phyloP scores from a whole-genome alignment of 1,140 invertebrate genomes.

The Lepidurus arcticus region DNA sequence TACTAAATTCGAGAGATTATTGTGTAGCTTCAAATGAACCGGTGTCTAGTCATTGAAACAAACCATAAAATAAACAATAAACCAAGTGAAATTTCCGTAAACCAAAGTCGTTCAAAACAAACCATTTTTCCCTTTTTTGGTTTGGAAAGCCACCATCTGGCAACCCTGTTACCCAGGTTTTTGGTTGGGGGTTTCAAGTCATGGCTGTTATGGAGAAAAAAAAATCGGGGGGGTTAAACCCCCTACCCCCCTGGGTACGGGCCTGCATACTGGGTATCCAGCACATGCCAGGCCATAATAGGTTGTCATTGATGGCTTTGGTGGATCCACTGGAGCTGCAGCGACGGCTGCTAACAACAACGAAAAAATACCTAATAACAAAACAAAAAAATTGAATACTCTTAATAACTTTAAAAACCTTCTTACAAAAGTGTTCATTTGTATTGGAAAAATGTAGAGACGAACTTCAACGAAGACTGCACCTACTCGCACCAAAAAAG shows the following conservation, averaged over 20 bases:
- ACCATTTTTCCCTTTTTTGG: no score
- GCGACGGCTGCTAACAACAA: conserved; percentile 24
- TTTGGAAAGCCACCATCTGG: no score
- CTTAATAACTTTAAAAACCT: not conserved
- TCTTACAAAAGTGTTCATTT: conserved; percentile 30
- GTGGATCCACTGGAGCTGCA: not conserved
- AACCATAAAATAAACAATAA: no score
- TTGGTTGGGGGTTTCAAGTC: no score
- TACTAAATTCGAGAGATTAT: no score
- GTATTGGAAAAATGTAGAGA: conserved; percentile 3
- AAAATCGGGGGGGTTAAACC: not conserved
- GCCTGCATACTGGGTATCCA: not conserved
- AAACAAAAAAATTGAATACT: not conserved
- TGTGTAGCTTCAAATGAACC: no score
- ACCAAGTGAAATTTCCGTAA: no score
- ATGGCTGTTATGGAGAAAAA: no score
- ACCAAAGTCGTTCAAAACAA: no score
- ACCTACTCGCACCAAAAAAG: not conserved
- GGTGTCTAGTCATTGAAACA: no score
- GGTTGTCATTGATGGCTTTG: not conserved
- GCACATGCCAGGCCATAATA: not conserved
- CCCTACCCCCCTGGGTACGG: not conserved
- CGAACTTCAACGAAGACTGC: conserved; percentile 25
- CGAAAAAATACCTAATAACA: conserved; percentile 22
- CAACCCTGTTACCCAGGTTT: no score